These are phyloP conservation scores for Etheostoma perlongum DNA, from an alignment of 2,797 vertebrate genomes.

Conservation along the genomic window DNA sequence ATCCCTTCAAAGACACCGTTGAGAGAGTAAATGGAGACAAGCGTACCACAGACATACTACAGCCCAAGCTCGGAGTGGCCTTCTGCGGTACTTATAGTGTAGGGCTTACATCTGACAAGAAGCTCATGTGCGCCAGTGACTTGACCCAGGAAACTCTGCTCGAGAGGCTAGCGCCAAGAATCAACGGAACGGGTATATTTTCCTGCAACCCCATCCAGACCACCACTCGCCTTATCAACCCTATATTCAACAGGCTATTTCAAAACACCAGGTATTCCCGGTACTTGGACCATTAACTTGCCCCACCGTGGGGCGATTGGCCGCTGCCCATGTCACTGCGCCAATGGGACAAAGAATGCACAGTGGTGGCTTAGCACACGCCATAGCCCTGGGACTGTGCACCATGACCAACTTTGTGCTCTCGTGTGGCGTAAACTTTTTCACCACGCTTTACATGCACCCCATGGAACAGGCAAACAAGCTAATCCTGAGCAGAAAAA, in stretches of 20 bases:
- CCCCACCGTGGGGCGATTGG: too few relatives aligned
- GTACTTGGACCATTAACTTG: neutral
- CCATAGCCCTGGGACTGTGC: too few relatives aligned
- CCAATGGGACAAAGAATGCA: too few relatives aligned
- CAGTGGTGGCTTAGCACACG: too few relatives aligned
- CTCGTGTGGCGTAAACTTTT: too few relatives aligned
- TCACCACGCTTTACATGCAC: too few relatives aligned
- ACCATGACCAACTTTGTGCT: too few relatives aligned
- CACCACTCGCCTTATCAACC: neutral
- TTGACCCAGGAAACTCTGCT: neutral
- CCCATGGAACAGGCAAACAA: too few relatives aligned
- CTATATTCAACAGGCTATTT: constrained; percentile 9
- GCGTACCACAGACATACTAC: constrained; percentile 1
- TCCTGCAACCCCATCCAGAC: neutral
- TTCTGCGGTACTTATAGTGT: constrained; percentile 31
- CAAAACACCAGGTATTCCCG: neutral
- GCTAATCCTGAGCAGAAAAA: too few relatives aligned
- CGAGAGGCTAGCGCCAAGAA: constrained; percentile 9
- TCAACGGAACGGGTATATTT: constrained; percentile 19
- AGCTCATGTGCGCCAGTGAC: neutral
- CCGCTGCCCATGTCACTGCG: too few relatives aligned
- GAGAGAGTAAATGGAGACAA: constrained; percentile 10
- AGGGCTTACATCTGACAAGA: constrained; percentile 22
- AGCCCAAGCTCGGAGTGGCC: neutral
- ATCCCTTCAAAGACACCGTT: constrained; percentile 20